A percentile compares a stretch with the other conserved stretches of the same genome.
These are phyloP conservation scores for Anneissia japonica DNA, from an alignment of 35 echinoderm and acorn worm species.

Conservation along the genomic window DNA sequence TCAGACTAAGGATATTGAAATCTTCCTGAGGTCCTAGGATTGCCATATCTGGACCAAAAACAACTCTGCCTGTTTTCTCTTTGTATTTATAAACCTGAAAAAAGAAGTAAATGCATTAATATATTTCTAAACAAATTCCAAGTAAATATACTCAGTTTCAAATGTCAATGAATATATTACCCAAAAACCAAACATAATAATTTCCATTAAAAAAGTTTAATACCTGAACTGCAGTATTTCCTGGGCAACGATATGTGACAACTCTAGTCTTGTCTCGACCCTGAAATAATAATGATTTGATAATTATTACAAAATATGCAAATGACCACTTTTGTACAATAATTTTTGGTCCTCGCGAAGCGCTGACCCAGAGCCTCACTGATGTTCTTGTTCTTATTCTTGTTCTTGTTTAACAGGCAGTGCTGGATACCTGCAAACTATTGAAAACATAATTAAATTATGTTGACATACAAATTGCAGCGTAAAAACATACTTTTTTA, in stretches of 20 bases:
- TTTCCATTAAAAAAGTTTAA: background rate
- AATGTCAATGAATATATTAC: background rate
- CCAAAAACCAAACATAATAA: background rate
- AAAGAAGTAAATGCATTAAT: background rate
- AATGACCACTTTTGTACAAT: too few relatives aligned
- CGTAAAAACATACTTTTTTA: slow-evolving; percentile 36
- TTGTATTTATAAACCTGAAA: slow-evolving; percentile 89
- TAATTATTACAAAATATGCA: background rate
- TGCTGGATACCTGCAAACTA: too few relatives aligned
- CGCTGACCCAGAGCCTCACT: too few relatives aligned
- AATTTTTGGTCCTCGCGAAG: too few relatives aligned
- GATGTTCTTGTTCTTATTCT: too few relatives aligned
- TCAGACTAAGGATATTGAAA: slow-evolving; percentile 93
- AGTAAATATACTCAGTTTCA: background rate
- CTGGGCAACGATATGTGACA: slow-evolving; percentile 83
- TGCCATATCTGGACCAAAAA: slow-evolving; percentile 97
- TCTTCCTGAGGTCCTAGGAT: slow-evolving; percentile 95
- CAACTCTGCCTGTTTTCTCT: slow-evolving; percentile 71
- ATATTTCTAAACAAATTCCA: background rate
- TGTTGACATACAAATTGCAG: too few relatives aligned
- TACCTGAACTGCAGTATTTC: slow-evolving; percentile 96
- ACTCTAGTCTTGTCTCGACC: slow-evolving; percentile 86
- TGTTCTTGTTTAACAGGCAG: too few relatives aligned
- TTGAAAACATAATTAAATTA: too few relatives aligned
- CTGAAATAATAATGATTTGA: slow-evolving; percentile 22